These are phyloP conservation scores for Hippocampus mohnikei DNA, from an alignment of 2,113 vertebrate genomes.

Conservation along the genomic window DNA sequence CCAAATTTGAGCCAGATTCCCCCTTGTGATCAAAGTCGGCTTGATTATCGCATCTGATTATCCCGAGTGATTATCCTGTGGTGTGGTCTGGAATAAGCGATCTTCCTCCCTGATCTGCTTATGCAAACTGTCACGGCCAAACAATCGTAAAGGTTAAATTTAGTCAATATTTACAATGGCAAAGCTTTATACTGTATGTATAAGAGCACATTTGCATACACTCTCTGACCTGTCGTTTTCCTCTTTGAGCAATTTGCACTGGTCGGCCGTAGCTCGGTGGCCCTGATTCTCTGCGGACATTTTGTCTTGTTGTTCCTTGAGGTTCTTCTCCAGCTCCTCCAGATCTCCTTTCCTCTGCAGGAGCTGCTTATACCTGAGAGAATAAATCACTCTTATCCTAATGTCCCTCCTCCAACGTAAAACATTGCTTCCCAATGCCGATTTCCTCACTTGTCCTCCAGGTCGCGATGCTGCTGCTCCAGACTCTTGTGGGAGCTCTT, in stretches of 20 bases:
- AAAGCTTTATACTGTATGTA: neutral
- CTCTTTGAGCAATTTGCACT: conserved; percentile 84
- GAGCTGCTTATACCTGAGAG: conserved; percentile 86
- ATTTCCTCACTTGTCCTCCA: conserved; percentile 86
- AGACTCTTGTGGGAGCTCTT: conserved; percentile 89
- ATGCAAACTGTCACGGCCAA: too few species aligned
- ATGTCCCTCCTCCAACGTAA: neutral
- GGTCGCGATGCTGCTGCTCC: conserved; percentile 89
- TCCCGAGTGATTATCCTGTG: too few species aligned
- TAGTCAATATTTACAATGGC: too few species aligned
- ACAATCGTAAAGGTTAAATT: too few species aligned
- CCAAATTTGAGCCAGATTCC: too few species aligned
- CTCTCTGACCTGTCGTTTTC: conserved; percentile 85
- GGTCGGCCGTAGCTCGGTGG: conserved; percentile 80
- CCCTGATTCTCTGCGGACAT: conserved; percentile 85
- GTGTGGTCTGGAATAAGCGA: too few species aligned
- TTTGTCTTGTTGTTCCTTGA: conserved; percentile 89
- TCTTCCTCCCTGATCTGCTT: too few species aligned
- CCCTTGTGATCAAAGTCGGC: too few species aligned
- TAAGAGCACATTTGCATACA: neutral
- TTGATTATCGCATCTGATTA: too few species aligned
- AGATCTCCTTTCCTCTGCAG: conserved; percentile 90
- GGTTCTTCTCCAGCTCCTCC: conserved; percentile 86
- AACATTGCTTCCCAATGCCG: neutral
- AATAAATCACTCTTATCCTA: neutral